Base-by-base conservation (phyloP, 2,797 vertebrate species). In the Micromesistius poutassou region DNA sequence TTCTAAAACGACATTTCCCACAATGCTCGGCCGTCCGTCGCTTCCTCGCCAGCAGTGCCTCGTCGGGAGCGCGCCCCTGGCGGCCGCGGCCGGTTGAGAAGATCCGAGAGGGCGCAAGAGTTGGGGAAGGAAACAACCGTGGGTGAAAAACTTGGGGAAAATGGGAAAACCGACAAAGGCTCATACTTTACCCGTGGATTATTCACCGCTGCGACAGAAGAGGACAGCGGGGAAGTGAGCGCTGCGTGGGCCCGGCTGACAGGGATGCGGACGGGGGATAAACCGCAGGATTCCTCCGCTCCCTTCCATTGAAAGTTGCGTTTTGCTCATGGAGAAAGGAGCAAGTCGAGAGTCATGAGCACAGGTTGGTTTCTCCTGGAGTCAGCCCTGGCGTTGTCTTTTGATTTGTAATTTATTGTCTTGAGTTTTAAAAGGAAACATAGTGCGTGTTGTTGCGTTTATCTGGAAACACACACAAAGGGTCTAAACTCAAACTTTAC, bases 301-400 rank as follows among this genome's bases (percentile, higher is more conserved):
- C 83, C 84, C 30, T 89, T 91, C 87, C 89, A 91, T 91, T 93
- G 91, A 94, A 93, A 92, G 91, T 78, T 77, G 81, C 77, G 81
- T 62, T 88, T 91, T 87, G 90, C 94, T 92, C 91, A 94, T 94
- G 94, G 94, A 94, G 90, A 91, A 91, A 91, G 90, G 91, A 93
- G 81, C 86, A 77, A 90, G 90, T 91, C 88, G 82, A 89, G 93
- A 94, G 94, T 93, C 94, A 95, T 95, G 94, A 95, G 93, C 93
- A 85, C 94, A 95, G 94, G 94, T 95, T 94, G 90, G 94, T 94
- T 91, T 93, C 85, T 83, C 86, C 83, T 79, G 79, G 83, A 84
- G 25, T 80, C 42, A 74, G 16, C 81, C 81, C 66, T 82, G 22
- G 35, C 33, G 33, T 76, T 33, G 50, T 1, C 73, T 75, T 31